Evolutionary conservation across 2,888 invertebrate genomes (phyloP).

Genomic region (Dyspetes luteomarginatus): DNA sequence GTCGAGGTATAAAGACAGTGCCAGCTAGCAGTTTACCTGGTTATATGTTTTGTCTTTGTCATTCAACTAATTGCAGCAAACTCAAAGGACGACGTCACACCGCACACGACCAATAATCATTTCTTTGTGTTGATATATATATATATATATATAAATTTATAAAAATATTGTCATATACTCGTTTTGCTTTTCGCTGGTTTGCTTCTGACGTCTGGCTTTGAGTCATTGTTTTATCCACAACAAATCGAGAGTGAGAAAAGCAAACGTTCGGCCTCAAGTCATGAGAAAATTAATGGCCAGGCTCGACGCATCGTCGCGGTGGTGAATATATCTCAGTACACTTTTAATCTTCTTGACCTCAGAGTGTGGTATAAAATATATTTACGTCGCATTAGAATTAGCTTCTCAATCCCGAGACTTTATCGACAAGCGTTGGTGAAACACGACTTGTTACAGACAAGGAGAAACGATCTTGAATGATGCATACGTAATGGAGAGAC

Average conservation of each 20-base stretch:
- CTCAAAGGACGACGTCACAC: no score
- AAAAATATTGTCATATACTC: not conserved
- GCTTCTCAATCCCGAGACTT: conserved; percentile 8
- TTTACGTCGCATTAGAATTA: conserved; percentile 18
- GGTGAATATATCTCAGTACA: not conserved
- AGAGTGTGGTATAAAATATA: not conserved
- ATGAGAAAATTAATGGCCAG: conserved; percentile 60
- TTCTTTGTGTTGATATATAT: no score
- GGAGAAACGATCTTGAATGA: not conserved
- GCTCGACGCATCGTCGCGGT: conserved; percentile 43
- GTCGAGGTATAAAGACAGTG: conserved; percentile 66
- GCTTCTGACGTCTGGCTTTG: conserved; percentile 64
- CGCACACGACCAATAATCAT: no score
- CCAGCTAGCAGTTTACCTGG: conserved; percentile 52
- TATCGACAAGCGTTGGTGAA: not conserved
- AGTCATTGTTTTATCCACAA: conserved; percentile 20
- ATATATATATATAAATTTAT: no score
- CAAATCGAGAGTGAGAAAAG: conserved; percentile 39
- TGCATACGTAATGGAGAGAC: not conserved
- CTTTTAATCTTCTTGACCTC: not conserved
- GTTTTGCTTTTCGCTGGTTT: conserved; percentile 63
- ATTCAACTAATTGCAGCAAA: conserved; percentile 52
- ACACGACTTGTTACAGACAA: not conserved
- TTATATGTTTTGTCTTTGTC: conserved; percentile 22
- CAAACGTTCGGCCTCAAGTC: conserved; percentile 46